These are phyloP conservation scores for Holocentrus rufus DNA, from an alignment of 2,797 vertebrate species.

Conservation along the genomic window DNA sequence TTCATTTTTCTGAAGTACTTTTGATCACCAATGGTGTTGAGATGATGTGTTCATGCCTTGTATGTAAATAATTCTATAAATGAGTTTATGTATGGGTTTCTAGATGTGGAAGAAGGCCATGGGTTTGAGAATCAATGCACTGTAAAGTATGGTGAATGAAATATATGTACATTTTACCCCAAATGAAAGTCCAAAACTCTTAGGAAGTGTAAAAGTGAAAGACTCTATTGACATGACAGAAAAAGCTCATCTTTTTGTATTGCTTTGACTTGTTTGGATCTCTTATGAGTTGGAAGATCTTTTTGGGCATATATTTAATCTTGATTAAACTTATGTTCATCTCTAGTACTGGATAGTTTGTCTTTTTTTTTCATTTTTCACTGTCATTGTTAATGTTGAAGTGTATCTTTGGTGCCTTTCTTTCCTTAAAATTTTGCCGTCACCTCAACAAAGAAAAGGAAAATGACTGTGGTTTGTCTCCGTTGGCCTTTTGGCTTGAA, in stretches of 20 bases:
- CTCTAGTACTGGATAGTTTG: slow-evolving; percentile 60
- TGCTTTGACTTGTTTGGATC: slow-evolving; percentile 76
- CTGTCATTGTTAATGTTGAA: not conserved
- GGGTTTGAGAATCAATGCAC: slow-evolving; percentile 72
- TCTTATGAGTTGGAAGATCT: slow-evolving; percentile 75
- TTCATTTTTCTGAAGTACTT: slow-evolving; percentile 48
- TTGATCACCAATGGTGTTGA: slow-evolving; percentile 56
- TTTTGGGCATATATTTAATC: slow-evolving; percentile 84
- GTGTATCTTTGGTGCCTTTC: too few species aligned
- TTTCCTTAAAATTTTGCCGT: too few species aligned
- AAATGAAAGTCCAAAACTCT: slow-evolving; percentile 68
- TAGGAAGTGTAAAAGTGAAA: slow-evolving; percentile 61
- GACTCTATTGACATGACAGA: slow-evolving; percentile 64
- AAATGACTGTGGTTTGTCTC: too few species aligned
- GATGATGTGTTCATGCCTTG: slow-evolving; percentile 66
- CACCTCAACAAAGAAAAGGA: too few species aligned
- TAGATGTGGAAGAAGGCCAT: slow-evolving; percentile 65
- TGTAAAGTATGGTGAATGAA: slow-evolving; percentile 73
- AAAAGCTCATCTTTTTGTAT: slow-evolving; percentile 72
- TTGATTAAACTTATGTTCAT: slow-evolving; percentile 86
- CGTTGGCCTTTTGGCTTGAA: not conserved
- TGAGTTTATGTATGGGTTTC: slow-evolving; percentile 75
- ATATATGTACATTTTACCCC: slow-evolving; percentile 67
- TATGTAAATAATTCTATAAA: slow-evolving; percentile 81
- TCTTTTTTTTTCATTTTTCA: not conserved